These are phyloP conservation scores for Bambusicola thoracicus DNA, from an alignment of 2,113 vertebrate genomes.

Conservation along the genomic window DNA sequence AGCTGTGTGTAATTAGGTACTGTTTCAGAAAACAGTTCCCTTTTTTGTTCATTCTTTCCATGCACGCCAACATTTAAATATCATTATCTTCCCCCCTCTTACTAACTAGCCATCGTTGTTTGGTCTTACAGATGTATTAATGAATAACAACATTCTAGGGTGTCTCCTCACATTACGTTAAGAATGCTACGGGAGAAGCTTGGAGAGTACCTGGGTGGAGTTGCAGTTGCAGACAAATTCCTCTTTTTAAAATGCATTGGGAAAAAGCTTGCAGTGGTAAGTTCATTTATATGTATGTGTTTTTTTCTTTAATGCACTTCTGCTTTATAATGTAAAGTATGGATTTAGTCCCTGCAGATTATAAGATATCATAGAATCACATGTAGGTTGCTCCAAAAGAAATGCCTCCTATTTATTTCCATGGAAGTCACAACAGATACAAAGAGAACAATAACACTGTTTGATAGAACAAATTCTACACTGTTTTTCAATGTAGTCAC, in stretches of 20 bases:
- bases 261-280: constrained; percentile 90
- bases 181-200: constrained; percentile 82
- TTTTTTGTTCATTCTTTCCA: neutral
- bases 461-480: no score
- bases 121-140: constrained; percentile 61
- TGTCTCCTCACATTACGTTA: constrained; percentile 85
- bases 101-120: constrained; percentile 30
- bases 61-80: neutral
- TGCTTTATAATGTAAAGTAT: constrained; percentile 4
- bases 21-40: neutral
- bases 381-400: no score
- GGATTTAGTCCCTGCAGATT: neutral
- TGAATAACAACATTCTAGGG: constrained; percentile 80
- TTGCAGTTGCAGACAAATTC: constrained; percentile 81
- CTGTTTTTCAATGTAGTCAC: no score
- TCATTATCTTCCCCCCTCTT: neutral
- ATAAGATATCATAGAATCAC: neutral
- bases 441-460: no score
- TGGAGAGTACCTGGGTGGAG: constrained; percentile 80
- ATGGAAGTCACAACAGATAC: no score
- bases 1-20: neutral
- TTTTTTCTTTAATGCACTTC: neutral
- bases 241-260: constrained; percentile 92
- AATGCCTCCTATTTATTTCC: no score
- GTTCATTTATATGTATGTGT: constrained; percentile 4